These are phyloP conservation scores for Lithobates sylvaticus DNA, from an alignment of 2,797 vertebrate genomes.

Conservation along the genomic window DNA sequence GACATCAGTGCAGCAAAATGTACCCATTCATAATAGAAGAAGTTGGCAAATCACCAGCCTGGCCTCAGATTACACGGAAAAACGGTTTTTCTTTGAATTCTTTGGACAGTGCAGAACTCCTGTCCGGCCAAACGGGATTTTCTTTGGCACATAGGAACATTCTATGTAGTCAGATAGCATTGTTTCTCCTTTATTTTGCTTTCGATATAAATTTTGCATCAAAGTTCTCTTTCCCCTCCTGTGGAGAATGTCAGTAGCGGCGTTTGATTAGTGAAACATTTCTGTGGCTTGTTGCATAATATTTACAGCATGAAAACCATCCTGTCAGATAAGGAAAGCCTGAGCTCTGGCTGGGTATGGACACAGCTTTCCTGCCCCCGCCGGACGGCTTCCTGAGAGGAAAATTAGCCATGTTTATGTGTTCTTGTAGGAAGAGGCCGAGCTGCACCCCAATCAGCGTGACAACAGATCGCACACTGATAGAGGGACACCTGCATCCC, in stretches of 20 bases:
- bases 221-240: slow-evolving; percentile 42
- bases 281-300: slow-evolving; percentile 52
- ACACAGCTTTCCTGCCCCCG: slow-evolving; percentile 59
- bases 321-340: slow-evolving; percentile 48
- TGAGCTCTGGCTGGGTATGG: slow-evolving; percentile 29
- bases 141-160: slow-evolving; percentile 36
- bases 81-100: not conserved
- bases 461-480: slow-evolving; percentile 33
- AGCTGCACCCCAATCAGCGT: slow-evolving; percentile 41
- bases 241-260: slow-evolving; percentile 45
- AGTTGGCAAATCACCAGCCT: not conserved
- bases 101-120: not conserved
- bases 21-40: not conserved
- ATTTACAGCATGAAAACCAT: slow-evolving; percentile 56
- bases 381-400: slow-evolving; percentile 49
- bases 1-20: not conserved
- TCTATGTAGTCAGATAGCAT: slow-evolving; percentile 34
- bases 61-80: not conserved
- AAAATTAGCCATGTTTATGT: slow-evolving; percentile 56
- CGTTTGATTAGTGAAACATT: slow-evolving; percentile 41
- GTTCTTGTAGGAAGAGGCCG: slow-evolving; percentile 48
- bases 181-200: slow-evolving; percentile 51
- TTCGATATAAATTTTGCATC: slow-evolving; percentile 56
- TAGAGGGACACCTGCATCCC: slow-evolving; percentile 56
- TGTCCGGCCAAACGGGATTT: not conserved